These are phyloP conservation scores for Syrista parreyssii DNA, from an alignment of 2,888 invertebrate species.

Conservation along the genomic window DNA sequence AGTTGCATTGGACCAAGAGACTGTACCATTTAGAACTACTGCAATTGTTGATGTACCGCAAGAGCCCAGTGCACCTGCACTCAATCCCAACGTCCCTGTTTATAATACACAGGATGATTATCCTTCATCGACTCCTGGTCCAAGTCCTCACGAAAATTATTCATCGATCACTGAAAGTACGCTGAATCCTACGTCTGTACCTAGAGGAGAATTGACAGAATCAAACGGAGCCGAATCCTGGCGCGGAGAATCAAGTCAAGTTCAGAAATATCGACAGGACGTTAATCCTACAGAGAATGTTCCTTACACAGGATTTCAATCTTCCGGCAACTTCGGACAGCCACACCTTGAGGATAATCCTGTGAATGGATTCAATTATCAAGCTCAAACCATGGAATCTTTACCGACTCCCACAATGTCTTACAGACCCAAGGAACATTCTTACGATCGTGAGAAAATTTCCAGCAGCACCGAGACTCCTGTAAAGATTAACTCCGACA, in stretches of 20 bases:
- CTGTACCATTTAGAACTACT: constrained; percentile 17
- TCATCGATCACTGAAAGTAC: not conserved
- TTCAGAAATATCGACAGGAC: constrained; percentile 6
- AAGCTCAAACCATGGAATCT: constrained; percentile 34
- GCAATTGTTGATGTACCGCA: constrained; percentile 11
- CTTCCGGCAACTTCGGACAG: constrained; percentile 23
- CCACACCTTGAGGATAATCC: constrained; percentile 41
- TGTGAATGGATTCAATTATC: constrained; percentile 57
- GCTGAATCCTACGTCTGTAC: not conserved
- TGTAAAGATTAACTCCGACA: constrained; percentile 5
- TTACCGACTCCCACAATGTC: constrained; percentile 35
- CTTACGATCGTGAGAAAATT: constrained; percentile 41
- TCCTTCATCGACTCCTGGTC: constrained; percentile 14
- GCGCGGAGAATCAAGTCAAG: not conserved
- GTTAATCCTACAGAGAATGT: not conserved
- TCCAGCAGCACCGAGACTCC: constrained; percentile 32
- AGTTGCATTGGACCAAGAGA: constrained; percentile 21
- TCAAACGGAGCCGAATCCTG: not conserved
- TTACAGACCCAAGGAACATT: constrained; percentile 21
- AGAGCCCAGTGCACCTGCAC: constrained; percentile 8
- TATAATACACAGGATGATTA: constrained; percentile 33
- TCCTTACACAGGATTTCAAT: constrained; percentile 23
- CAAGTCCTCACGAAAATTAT: not conserved
- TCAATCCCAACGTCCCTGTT: constrained; percentile 22
- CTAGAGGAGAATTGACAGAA: not conserved